Conservation (phyloP, 2,888 invertebrate species). For the Hartigia nigra region DNA sequence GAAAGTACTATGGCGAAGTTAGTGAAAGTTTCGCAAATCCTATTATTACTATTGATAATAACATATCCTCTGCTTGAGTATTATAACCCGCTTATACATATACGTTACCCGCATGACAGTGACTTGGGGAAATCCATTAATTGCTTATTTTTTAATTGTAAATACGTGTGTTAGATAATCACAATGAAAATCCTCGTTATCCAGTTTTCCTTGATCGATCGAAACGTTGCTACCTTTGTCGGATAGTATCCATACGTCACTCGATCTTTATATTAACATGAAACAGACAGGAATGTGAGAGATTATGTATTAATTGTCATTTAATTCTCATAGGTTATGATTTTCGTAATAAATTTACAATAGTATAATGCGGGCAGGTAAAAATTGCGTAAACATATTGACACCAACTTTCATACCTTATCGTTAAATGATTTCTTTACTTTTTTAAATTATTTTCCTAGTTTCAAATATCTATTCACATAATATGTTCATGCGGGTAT, state of each 20-base stretch:
- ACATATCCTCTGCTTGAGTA: neutral
- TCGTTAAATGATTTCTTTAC: neutral
- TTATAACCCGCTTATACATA: neutral
- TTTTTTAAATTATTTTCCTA: neutral
- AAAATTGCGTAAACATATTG: neutral
- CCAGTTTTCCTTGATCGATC: neutral
- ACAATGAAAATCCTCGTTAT: neutral
- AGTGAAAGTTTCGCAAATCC: neutral
- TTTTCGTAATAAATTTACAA: neutral
- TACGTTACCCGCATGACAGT: neutral
- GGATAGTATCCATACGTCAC: too few relatives aligned
- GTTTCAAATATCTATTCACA: neutral
- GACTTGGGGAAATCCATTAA: neutral
- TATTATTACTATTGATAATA: neutral
- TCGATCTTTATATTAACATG: neutral
- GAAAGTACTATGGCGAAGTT: neutral
- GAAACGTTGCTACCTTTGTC: neutral
- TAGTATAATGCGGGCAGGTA: neutral
- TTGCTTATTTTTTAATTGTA: neutral
- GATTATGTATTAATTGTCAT: neutral
- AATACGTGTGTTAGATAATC: neutral
- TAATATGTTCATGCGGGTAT: neutral
- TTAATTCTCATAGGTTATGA: neutral
- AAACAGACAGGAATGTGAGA: neutral
- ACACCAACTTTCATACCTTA: neutral